Evolutionary conservation across 35 echinoderm and acorn worm species (phyloP), one percentile per base, ranked within the genome.

Genomic region (Lytechinus pictus): DNA sequence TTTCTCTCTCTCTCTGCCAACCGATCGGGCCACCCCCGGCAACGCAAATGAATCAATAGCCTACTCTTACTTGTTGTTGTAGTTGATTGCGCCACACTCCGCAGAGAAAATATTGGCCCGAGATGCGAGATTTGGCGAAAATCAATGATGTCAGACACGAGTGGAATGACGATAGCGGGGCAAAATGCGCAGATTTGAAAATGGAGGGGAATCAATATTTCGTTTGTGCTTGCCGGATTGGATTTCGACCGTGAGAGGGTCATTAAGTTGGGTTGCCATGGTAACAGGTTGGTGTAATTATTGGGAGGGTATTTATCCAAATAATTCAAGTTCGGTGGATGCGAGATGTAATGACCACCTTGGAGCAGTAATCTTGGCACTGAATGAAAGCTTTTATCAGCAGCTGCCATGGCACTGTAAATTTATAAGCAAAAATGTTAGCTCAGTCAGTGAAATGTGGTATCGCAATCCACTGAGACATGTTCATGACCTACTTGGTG

Each of bases 151-250:
- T 54, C 88, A 90, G 66, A 79, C 66, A 19, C 19, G 66, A 19
- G 16, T 24, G 66, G 66, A 79, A 79, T 79, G 66, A 79, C 11
- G 88, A 90, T 52, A 90, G 28, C 9, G 88, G 88, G 88, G 88
- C 29, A 44, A 90, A 90, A 90, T 54, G 88, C 28, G 88, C 28
- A 54, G 52, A 44, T 44, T 90, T 52, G 28, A 54, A 14, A 27
- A 54, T 12, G n/a, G 16, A 90, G 88, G 9, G 52, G 88, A 90
- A 90, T 90, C 88, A 44, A 90, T 90, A 90, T 90, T 90, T 90
- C 52, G 52, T 90, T 90, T 90, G 88, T 19, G 28, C 88, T 7
- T 44, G 88, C 52, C 6, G 88, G 88, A 90, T 90, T 90, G 52
- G 88, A 33, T 90, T 90, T 90, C 88, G 10, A 16, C 52, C 3